Evolutionary conservation across 2,797 vertebrate genomes (phyloP), one percentile per base, ranked within the genome.

Genomic region (Neostethus bicornis): DNA sequence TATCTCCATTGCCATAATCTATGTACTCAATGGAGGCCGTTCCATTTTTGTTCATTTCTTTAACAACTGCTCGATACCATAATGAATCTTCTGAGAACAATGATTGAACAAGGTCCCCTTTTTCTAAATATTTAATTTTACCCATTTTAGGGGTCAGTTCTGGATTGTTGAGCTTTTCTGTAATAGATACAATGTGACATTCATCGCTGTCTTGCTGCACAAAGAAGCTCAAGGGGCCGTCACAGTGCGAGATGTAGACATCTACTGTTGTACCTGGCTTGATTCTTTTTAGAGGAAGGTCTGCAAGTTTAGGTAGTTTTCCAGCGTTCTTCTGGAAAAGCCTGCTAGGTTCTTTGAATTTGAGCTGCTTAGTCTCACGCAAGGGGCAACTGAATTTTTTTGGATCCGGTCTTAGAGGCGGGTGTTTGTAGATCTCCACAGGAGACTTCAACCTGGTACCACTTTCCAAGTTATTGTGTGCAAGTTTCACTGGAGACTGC

Each of bases 1-100:
- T 20, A 17, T 92, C 92, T 9, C 88, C 86, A 50, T 98, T 97
- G 56, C 97, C 96, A 76, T 95, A 99, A 84, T 98, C 97, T 70
- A 98, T 85, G 79, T 95, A 98, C 54, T 95, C 92, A 1, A 98
- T 77, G 7, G 83, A 75, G 20, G 91, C 77, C 0, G 32, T 73
- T 3, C 63, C 53, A 21, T 69, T 44, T 4, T 49, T 49, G 2
- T 64, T 63, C 19, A 83, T 87, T 68, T 93, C 89, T 73, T 39
- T 85, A 2, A 99, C 85, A 52, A 92, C 87, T 37, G 94, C 96
- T 57, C 96, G 89, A 71, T 98, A 98, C 93, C 92, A 95, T 6
- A 91, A 91, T 7, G 59, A 84, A 73, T 98, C 96, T 23, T 93
- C 94, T 31, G 89, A 75, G 66, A 95, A 99, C 76, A 92, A 56